A percentile compares a stretch with the other conserved stretches of the same genome.
phyloP scores from a whole-genome alignment of 1,140 invertebrate genomes.

The Orius insidiosus region DNA sequence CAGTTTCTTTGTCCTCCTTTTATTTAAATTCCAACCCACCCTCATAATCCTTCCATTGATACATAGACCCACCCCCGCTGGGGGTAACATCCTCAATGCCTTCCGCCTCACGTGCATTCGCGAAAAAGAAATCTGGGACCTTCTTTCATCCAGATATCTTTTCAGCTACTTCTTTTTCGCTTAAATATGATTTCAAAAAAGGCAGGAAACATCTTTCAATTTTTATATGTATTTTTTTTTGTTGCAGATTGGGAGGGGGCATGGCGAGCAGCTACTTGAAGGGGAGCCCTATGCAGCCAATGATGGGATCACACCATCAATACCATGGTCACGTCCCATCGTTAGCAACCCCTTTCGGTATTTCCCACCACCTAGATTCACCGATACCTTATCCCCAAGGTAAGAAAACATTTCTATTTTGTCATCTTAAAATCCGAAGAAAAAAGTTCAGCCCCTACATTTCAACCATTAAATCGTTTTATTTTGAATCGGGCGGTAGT shows the following conservation, averaged over 20 bases:
- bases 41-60: slow-evolving; percentile 4
- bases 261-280: slow-evolving; percentile 20
- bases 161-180: neutral
- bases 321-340: slow-evolving; percentile 17
- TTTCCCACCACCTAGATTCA: slow-evolving; percentile 18
- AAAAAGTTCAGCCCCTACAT: neutral
- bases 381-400: slow-evolving; percentile 19
- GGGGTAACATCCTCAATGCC: neutral
- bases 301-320: slow-evolving; percentile 15
- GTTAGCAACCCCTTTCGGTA: slow-evolving; percentile 13
- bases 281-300: slow-evolving; percentile 14
- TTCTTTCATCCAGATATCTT: neutral
- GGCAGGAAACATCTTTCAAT: neutral
- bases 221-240: neutral
- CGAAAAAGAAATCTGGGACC: neutral
- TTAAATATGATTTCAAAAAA: neutral
- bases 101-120: too few species aligned
- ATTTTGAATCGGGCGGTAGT: too few species aligned
- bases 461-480: too few species aligned
- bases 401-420: slow-evolving; percentile 3
- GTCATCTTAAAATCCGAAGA: too few species aligned
- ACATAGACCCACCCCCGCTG: slow-evolving; percentile 1
- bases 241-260: slow-evolving; percentile 15
- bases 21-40: slow-evolving; percentile 8
- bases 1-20: slow-evolving; percentile 3